A percentile compares a stretch with the other conserved stretches of the same genome.
Evolutionary conservation across 2,797 vertebrate genomes (phyloP).

Genomic region (Centroberyx gerrardi): DNA sequence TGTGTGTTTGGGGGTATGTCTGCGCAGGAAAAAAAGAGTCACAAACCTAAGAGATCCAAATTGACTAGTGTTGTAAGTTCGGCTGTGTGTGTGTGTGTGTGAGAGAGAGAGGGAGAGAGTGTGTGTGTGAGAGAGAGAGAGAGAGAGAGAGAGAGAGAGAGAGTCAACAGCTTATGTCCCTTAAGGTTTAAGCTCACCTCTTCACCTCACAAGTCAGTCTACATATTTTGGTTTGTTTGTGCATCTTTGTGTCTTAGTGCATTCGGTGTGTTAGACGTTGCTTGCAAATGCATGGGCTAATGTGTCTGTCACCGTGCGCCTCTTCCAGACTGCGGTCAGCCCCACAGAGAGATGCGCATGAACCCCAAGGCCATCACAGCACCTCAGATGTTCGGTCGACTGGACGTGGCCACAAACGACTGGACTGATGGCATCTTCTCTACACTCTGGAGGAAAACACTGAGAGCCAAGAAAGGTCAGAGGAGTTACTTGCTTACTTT

Average conservation of each 20-base stretch:
- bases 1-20: not conserved
- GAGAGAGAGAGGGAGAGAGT: too few relatives aligned
- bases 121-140: too few relatives aligned
- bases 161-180: too few relatives aligned
- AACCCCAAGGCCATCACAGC: constrained; percentile 99
- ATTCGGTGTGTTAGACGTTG: not conserved
- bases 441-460: constrained; percentile 96
- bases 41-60: not conserved
- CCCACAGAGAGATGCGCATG: constrained; percentile 98
- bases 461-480: constrained; percentile 94
- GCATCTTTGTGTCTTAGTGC: not conserved
- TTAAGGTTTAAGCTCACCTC: not conserved
- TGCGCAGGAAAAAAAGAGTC: not conserved
- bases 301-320: constrained; percentile 12
- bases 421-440: constrained; percentile 99
- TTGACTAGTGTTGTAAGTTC: not conserved
- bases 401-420: constrained; percentile 97
- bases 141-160: too few relatives aligned
- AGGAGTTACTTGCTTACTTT: not conserved
- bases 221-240: not conserved
- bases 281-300: not conserved
- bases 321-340: constrained; percentile 90
- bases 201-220: not conserved
- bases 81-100: constrained; percentile 2
- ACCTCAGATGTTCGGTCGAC: constrained; percentile 96